Percentiles rank a stretch among this genome's conserved stretches.
Evolutionary conservation across 2,113 vertebrate species (phyloP).

Genomic region (Plectropomus leopardus): DNA sequence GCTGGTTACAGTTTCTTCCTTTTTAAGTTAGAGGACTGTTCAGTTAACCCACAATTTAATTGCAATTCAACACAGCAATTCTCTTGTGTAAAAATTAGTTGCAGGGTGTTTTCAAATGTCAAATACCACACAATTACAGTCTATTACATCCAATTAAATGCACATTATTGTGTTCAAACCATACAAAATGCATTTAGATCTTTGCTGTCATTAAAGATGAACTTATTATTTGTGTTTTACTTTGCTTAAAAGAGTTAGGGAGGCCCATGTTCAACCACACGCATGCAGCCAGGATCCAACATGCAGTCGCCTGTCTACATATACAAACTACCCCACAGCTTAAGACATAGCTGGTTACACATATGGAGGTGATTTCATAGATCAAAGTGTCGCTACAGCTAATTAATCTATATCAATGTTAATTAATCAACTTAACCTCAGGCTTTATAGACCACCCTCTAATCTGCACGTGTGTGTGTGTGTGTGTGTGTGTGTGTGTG

Average conservation of each 20-base stretch:
- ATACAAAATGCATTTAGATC: background rate
- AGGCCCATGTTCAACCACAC: background rate
- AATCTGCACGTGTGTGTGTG: slow-evolving; percentile 52
- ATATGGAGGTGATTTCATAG: slow-evolving; percentile 77
- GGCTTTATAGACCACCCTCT: slow-evolving; percentile 73
- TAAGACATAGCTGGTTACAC: slow-evolving; percentile 48
- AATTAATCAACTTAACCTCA: slow-evolving; percentile 82
- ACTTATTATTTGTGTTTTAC: background rate
- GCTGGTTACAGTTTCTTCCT: no score
- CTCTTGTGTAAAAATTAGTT: background rate
- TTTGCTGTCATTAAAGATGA: background rate
- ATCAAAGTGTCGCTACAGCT: slow-evolving; percentile 77
- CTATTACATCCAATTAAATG: slow-evolving; percentile 1
- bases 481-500: slow-evolving; percentile 36
- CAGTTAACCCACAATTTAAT: background rate
- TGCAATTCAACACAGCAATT: background rate
- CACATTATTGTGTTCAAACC: background rate
- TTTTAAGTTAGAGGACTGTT: background rate
- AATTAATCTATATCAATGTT: slow-evolving; percentile 83
- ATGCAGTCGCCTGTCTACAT: background rate
- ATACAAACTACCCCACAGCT: slow-evolving; percentile 3
- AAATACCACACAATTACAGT: background rate
- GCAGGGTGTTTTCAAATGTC: background rate
- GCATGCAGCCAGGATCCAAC: background rate
- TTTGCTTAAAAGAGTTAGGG: background rate